Conservation (phyloP, 2,113 vertebrate species). For the Melanostigma gelatinosum region DNA sequence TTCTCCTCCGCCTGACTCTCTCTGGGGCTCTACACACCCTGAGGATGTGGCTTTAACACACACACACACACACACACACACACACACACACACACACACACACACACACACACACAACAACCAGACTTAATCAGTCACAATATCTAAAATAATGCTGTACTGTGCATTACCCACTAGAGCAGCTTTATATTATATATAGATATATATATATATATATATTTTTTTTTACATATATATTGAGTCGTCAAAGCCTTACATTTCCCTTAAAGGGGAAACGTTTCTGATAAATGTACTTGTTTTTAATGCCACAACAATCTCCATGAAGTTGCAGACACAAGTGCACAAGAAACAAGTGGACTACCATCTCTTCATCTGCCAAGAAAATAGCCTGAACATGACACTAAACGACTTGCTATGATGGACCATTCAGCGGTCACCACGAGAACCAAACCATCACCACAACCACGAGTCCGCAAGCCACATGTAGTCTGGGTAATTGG, state of each 20-base stretch:
- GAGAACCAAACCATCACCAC: constrained; percentile 69
- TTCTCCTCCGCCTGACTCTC: constrained; percentile 66
- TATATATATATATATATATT: too few relatives aligned
- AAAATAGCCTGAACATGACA: constrained; percentile 39
- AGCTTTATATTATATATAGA: background rate
- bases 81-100: constrained; percentile 14
- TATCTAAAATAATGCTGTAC: constrained; percentile 45
- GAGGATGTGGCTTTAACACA: constrained; percentile 64
- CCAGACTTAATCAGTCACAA: constrained; percentile 36
- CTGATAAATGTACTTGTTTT: constrained; percentile 5
- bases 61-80: constrained; percentile 28
- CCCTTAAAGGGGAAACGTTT: background rate
- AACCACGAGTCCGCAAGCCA: constrained; percentile 73
- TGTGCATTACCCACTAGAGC: background rate
- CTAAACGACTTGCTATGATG: constrained; percentile 43
- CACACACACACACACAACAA: constrained; percentile 3
- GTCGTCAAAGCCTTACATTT: background rate
- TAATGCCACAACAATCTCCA: background rate
- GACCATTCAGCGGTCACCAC: constrained; percentile 53
- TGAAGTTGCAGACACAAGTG: constrained; percentile 54
- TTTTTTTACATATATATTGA: background rate
- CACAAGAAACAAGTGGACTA: constrained; percentile 56
- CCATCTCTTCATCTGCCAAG: constrained; percentile 37
- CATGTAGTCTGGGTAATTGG: constrained; percentile 72
- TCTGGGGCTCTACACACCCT: constrained; percentile 61